phyloP scores from a whole-genome alignment of 2,113 vertebrate genomes.

The Charadrius vociferus region DNA sequence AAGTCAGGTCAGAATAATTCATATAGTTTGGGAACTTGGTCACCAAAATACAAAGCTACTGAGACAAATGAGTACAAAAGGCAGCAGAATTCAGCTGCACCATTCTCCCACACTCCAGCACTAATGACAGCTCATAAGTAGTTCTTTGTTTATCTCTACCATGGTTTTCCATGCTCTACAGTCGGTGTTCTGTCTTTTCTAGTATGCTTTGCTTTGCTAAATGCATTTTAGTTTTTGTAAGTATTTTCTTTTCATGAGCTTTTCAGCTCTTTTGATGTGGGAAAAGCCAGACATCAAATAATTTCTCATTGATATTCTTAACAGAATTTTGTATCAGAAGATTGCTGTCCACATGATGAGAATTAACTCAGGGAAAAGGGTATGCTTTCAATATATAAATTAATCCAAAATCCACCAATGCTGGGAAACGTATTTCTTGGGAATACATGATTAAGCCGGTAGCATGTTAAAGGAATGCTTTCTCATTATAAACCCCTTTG shows the following conservation, averaged over 20 bases:
- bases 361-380: background rate
- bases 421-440: background rate
- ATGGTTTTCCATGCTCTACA: background rate
- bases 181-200: background rate
- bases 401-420: background rate
- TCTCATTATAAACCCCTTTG: background rate
- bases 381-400: background rate
- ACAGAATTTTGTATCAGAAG: background rate
- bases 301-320: background rate
- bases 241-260: background rate
- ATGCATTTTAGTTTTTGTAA: background rate
- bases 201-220: background rate
- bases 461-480: background rate
- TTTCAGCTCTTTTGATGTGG: background rate
- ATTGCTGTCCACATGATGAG: background rate
- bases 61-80: background rate
- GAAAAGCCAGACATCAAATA: constrained; percentile 2
- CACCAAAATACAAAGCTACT: background rate
- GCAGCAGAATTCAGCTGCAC: background rate
- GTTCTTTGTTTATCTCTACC: constrained; percentile 1
- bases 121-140: background rate
- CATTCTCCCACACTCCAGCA: background rate
- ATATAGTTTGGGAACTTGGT: background rate
- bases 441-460: background rate
- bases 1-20: background rate